Percentiles rank a stretch among this genome's conserved stretches.
Evolutionary conservation across 1,140 invertebrate genomes (phyloP).

Genomic region (Drosophila subpulchrella): DNA sequence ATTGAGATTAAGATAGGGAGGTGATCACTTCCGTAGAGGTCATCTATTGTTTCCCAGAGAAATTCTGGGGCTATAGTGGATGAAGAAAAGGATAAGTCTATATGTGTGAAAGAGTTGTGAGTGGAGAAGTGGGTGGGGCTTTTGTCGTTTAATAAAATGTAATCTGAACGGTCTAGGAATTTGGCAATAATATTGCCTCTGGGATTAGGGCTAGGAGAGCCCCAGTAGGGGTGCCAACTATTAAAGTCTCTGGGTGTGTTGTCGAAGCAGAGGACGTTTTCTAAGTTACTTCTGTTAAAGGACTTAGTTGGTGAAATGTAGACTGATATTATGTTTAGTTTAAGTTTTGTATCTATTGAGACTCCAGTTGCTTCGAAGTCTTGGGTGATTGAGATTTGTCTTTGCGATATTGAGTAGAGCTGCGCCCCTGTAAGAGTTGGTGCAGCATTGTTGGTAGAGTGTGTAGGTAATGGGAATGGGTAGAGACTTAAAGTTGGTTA

Average conservation of each 20-base stretch:
- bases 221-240: background rate
- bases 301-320: background rate
- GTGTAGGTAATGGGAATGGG: too few relatives aligned
- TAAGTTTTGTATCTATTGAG: background rate
- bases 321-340: background rate
- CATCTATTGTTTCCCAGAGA: too few relatives aligned
- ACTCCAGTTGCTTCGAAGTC: background rate
- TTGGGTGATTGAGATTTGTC: constrained; percentile 1
- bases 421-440: background rate
- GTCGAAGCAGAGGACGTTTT: background rate
- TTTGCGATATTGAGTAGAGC: background rate
- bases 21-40: too few relatives aligned
- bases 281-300: background rate
- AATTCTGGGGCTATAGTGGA: background rate
- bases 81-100: background rate
- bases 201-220: background rate
- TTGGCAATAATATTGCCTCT: constrained; percentile 3
- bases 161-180: constrained; percentile 2
- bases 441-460: background rate
- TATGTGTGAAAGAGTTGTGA: background rate
- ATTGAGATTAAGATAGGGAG: too few relatives aligned
- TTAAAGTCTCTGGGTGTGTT: constrained; percentile 1
- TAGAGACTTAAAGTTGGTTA: too few relatives aligned
- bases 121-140: too few relatives aligned
- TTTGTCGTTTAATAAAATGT: constrained; percentile 1